Conservation (phyloP, 2,888 invertebrate species). For the Lasioglossum oenotherae region DNA sequence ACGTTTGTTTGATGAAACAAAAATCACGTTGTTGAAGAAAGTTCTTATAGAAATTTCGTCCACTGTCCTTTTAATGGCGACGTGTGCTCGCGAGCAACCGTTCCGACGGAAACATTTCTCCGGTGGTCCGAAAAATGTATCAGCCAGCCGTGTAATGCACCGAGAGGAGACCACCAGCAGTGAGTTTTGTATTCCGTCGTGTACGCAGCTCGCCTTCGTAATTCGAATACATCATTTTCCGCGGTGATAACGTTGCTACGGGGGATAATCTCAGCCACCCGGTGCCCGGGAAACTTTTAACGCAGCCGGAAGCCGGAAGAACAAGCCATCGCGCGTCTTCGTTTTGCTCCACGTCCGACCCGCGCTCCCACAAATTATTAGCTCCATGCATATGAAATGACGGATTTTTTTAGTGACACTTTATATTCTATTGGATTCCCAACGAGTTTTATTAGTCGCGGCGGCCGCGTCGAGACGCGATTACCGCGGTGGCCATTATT, state of each 20-base stretch:
- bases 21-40: not conserved
- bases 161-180: not conserved
- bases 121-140: constrained; percentile 5
- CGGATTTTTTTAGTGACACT: constrained; percentile 10
- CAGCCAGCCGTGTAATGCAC: constrained; percentile 2
- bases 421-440: constrained; percentile 1
- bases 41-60: not conserved
- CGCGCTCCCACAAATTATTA: not conserved
- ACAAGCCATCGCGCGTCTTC: not conserved
- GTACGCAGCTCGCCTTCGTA: not conserved
- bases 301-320: constrained; percentile 1
- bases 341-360: not conserved
- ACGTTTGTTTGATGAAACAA: no score
- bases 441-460: not conserved
- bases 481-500: not conserved
- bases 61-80: not conserved
- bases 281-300: constrained; percentile 7
- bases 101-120: not conserved
- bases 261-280: constrained; percentile 5
- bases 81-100: not conserved
- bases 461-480: not conserved
- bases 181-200: not conserved
- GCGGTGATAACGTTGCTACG: constrained; percentile 14
- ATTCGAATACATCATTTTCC: constrained; percentile 12
- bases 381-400: constrained; percentile 9